Evolutionary conservation across 2,888 invertebrate genomes (phyloP), one percentile per base, ranked within the genome.

Genomic region (Dicyrtoma fusca): DNA sequence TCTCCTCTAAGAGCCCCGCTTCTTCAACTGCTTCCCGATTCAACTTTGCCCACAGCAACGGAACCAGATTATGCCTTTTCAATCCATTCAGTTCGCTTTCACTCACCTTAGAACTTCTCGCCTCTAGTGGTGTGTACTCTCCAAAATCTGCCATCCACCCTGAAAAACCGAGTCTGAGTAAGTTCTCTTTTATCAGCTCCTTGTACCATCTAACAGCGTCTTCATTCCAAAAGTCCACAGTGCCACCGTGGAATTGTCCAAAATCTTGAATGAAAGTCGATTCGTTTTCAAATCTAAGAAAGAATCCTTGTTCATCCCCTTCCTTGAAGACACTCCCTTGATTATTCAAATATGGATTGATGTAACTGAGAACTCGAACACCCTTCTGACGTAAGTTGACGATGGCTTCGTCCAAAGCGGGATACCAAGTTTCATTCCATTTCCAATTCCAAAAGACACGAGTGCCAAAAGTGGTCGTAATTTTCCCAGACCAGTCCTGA

Each of bases 171-270:
- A 81, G 72, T 23, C 70, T 69, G 4, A 80, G 61, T 69, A 81
- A 55, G 69, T 81, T 81, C 45, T 71, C 72, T 55, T 71, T 65
- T 21, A 81, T 76, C 19, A 78, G 53, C 1, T 74, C 76, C 63
- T 76, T 69, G 66, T 80, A 86, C 85, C 85, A 84, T 26, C 82
- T 64, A 0, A 76, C 77, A 0, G 84, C 83, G 3, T 81, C 78
- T 5, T 79, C 72, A 73, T 84, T 83, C 8, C 84, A 82, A 14
- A 84, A 77, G 74, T 86, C 85, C 2, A 86, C 71, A 10, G 80
- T 81, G 8, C 76, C 80, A 0, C 75, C 77, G 51, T 73, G 21
- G 57, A 80, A 81, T 5, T 78, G 76, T 0, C 81, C 81, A 55
- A 81, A 80, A 65, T 81, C 80, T 64, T 80, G 78, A 11, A 73